Evolutionary conservation across 2,113 vertebrate species (phyloP).

Genomic region (Stigmatopora argus): DNA sequence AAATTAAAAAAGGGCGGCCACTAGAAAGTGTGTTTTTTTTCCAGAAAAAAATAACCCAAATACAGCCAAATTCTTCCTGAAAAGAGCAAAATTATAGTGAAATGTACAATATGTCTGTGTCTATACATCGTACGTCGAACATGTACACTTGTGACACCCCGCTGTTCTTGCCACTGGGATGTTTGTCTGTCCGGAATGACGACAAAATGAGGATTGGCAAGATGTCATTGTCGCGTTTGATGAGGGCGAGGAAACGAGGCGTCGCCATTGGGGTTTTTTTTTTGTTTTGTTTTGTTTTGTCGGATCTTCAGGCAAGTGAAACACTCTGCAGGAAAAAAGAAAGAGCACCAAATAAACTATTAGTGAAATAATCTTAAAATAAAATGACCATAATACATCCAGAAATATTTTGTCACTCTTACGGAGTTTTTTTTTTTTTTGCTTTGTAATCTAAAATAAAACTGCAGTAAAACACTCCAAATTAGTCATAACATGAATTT

Average conservation of each 20-base stretch:
- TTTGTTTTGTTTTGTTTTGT: constrained; percentile 27
- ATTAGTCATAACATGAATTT: too few species aligned
- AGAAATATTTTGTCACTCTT: too few species aligned
- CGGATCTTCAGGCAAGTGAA: constrained; percentile 73
- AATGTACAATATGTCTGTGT: constrained; percentile 89
- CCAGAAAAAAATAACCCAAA: constrained; percentile 61
- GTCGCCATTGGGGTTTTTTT: not conserved
- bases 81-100: constrained; percentile 82
- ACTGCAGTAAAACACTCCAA: too few species aligned
- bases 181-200: not conserved
- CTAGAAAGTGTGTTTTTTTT: constrained; percentile 55
- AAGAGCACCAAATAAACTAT: not conserved
- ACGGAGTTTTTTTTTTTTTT: too few species aligned
- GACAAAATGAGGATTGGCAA: not conserved
- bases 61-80: constrained; percentile 58
- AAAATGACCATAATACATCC: too few species aligned
- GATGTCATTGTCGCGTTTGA: not conserved
- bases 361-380: not conserved
- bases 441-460: too few species aligned
- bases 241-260: not conserved
- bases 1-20: constrained; percentile 55
- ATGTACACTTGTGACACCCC: constrained; percentile 86
- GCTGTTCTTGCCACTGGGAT: constrained; percentile 3
- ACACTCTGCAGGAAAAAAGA: constrained; percentile 74
- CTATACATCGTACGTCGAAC: constrained; percentile 85